Conservation (phyloP, 2,797 vertebrate species). For the Cirrhinus mrigala region DNA sequence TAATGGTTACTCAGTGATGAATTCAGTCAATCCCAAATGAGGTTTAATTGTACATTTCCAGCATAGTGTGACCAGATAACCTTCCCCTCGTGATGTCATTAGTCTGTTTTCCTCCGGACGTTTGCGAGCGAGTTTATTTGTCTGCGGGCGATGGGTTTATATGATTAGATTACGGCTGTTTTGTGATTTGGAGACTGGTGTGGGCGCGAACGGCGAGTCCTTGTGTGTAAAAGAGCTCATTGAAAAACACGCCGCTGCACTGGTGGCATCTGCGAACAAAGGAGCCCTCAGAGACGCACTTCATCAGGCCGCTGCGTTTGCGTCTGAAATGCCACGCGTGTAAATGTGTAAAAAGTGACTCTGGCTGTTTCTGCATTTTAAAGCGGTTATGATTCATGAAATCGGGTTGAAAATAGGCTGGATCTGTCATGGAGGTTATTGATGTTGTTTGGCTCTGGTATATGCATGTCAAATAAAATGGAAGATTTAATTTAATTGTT, state of each 20-base stretch:
- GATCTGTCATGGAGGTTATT: background rate
- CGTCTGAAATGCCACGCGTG: conserved; percentile 25
- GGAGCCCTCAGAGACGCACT: conserved; percentile 11
- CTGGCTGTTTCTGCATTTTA: too few relatives aligned
- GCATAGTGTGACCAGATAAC: background rate
- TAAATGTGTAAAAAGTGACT: too few relatives aligned
- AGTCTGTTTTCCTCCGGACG: background rate
- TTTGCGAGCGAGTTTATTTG: background rate
- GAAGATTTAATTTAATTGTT: too few relatives aligned
- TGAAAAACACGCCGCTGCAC: conserved; percentile 60
- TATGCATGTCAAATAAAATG: too few relatives aligned
- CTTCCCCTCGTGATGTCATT: conserved; percentile 21
- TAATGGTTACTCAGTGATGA: background rate
- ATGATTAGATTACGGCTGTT: conserved; percentile 18
- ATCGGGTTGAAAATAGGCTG: too few relatives aligned
- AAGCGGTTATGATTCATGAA: too few relatives aligned
- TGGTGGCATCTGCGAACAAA: conserved; percentile 62
- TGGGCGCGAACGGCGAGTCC: conserved; percentile 36
- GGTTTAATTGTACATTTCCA: background rate
- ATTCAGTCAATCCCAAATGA: background rate
- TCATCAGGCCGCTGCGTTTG: conserved; percentile 23
- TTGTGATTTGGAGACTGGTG: background rate
- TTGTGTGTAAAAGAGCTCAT: conserved; percentile 56
- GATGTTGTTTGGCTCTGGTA: background rate
- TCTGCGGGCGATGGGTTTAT: background rate